Evolutionary conservation across 2,113 vertebrate species (phyloP).

Genomic region (Lota lota): DNA sequence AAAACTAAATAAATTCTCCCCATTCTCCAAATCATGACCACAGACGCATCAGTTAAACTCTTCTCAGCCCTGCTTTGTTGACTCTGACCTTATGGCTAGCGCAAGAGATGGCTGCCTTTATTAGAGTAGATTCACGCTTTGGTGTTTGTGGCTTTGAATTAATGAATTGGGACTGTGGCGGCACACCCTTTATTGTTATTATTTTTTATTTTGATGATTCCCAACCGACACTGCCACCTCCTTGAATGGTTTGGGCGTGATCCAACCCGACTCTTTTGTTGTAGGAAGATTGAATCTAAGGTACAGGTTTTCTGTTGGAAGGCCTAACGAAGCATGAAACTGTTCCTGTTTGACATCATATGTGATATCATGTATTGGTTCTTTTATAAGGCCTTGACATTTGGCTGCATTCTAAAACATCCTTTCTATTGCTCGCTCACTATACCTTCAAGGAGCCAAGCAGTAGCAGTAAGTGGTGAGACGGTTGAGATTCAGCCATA

Average conservation of each 20-base stretch:
- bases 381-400: too few species aligned
- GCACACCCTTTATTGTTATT: not conserved
- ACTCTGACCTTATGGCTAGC: constrained; percentile 10
- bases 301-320: too few species aligned
- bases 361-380: too few species aligned
- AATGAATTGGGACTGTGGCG: constrained; percentile 1
- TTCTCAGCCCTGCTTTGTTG: constrained; percentile 18
- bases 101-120: constrained; percentile 1
- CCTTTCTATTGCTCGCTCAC: not conserved
- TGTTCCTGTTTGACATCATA: too few species aligned
- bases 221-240: constrained; percentile 28
- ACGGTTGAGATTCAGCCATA: too few species aligned
- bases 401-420: too few species aligned
- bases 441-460: too few species aligned
- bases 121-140: not conserved
- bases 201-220: not conserved
- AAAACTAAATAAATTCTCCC: not conserved
- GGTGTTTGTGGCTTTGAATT: not conserved
- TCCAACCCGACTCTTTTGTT: constrained; percentile 39
- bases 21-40: constrained; percentile 47
- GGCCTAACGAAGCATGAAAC: too few species aligned
- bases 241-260: constrained; percentile 26
- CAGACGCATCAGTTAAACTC: constrained; percentile 49
- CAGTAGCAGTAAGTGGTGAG: too few species aligned
- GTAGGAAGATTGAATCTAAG: not conserved